Evolutionary conservation across 2,113 vertebrate genomes (phyloP).

Genomic region (Bungarus multicinctus): DNA sequence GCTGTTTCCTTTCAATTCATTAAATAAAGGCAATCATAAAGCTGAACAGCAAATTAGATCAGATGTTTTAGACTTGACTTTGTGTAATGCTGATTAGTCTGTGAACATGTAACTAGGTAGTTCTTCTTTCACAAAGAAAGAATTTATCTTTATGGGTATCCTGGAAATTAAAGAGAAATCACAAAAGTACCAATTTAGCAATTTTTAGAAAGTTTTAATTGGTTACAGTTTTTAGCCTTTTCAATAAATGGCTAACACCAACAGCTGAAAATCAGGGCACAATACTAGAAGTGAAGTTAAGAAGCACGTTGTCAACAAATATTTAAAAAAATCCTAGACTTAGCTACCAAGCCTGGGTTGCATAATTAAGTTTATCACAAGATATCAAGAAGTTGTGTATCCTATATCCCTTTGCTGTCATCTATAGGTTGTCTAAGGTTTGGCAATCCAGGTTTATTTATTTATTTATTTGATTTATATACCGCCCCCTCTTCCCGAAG

Average conservation of each 20-base stretch:
- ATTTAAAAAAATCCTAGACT: not conserved
- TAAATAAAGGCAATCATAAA: not conserved
- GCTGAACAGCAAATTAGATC: conserved; percentile 41
- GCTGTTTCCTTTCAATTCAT: not conserved
- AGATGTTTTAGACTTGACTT: conserved; percentile 33
- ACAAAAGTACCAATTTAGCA: not conserved
- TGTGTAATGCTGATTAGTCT: conserved; percentile 30
- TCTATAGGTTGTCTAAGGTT: not conserved
- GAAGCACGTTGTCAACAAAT: not conserved
- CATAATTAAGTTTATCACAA: not conserved
- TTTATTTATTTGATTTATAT: too few relatives aligned
- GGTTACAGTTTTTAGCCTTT: conserved; percentile 9
- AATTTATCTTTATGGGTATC: conserved; percentile 37
- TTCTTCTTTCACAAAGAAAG: accelerated
- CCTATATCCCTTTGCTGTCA: not conserved
- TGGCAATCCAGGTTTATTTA: not conserved
- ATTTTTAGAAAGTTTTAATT: conserved; percentile 53
- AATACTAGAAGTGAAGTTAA: conserved; percentile 6
- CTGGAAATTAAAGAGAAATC: conserved; percentile 28
- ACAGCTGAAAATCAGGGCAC: not conserved
- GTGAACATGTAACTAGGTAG: conserved; percentile 44
- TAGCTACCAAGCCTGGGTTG: not conserved
- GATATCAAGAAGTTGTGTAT: not conserved
- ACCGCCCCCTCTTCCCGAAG: too few relatives aligned
- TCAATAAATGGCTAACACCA: conserved; percentile 25